Evolutionary conservation across 2,113 vertebrate genomes (phyloP), one percentile per base, ranked within the genome.

Genomic region (Scopus umbretta): DNA sequence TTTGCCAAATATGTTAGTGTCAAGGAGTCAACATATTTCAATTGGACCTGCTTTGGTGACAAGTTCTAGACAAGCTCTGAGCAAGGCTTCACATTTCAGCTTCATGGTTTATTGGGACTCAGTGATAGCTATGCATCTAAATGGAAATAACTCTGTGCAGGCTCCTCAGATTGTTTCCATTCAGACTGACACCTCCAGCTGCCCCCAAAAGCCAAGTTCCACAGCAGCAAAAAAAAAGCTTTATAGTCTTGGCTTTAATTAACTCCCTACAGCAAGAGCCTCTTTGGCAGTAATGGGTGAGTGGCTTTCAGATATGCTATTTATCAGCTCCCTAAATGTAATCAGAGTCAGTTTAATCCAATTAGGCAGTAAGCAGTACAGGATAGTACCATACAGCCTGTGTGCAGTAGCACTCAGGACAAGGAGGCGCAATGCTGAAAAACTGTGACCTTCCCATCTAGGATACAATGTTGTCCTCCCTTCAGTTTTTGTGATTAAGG

Each of bases 281-380:
- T 72, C 80, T 94, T 90, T 2, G 58, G 63, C 90, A 79, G 75
- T 84, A 91, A 93, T 1, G 1, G 59, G 1, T 3, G 3, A 90
- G 62, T 85, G 83, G 49, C 83, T 96, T 86, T 94, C 95, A 94
- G 92, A 87, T 62, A 49, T 25, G 38, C 36, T 93, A n/a, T 94
- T 94, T 95, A 49, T 96, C 96, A 94, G 84, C 55, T 93, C 59
- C 75, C 65, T 86, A 92, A 95, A 96, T 84, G 71, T 50, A 88
- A 94, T 95, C 91, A 95, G 79, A 86, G 58, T 53, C 59, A 9
- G 62, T 74, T 66, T 86, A 82, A 96, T 90, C 59, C 59, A 85
- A 90, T 96, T 96, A 97, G 76, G 32, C 16, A 19, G 65, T 12
- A 52, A 47, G n/a, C 59, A 91, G 76, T 12, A 72, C 79, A 91